Evolutionary conservation across 2,113 vertebrate species (phyloP).

Genomic region (Rattus rattus): DNA sequence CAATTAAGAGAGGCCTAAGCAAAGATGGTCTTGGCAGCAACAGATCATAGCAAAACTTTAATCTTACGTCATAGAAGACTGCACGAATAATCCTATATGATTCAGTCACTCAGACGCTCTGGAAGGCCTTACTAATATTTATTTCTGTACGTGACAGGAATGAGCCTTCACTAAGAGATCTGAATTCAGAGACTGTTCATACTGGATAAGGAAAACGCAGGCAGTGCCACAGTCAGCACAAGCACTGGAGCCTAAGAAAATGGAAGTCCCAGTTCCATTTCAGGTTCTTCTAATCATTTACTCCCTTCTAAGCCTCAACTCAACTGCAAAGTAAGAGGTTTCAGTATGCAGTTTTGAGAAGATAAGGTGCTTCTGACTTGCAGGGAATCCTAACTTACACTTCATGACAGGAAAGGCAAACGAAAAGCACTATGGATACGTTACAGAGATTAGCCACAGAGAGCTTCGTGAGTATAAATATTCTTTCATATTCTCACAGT

Average conservation of each 20-base stretch:
- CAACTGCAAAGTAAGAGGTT: constrained; percentile 22
- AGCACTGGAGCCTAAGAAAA: not conserved
- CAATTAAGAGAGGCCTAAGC: constrained; percentile 45
- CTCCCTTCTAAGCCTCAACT: constrained; percentile 8
- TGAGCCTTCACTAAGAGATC: not conserved
- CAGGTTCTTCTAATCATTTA: not conserved
- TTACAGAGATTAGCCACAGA: constrained; percentile 18
- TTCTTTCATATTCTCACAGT: constrained; percentile 16
- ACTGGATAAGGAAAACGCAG: not conserved
- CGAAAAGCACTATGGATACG: constrained; percentile 40
- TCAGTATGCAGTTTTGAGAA: not conserved
- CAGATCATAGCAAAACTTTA: constrained; percentile 52
- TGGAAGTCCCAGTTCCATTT: not conserved
- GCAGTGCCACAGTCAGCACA: not conserved
- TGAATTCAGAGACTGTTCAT: not conserved
- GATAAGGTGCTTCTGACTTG: constrained; percentile 12
- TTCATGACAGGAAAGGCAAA: constrained; percentile 47
- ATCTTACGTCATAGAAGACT: not conserved
- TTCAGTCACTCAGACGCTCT: not conserved
- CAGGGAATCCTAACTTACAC: constrained; percentile 20
- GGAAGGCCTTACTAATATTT: not conserved
- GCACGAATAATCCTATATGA: not conserved
- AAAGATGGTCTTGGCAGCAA: not conserved
- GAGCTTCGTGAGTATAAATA: constrained; percentile 29
- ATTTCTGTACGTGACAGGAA: not conserved